Evolutionary conservation across 1,140 invertebrate genomes (phyloP), one percentile per base, ranked within the genome.

Genomic region (Solenopsis invicta): DNA sequence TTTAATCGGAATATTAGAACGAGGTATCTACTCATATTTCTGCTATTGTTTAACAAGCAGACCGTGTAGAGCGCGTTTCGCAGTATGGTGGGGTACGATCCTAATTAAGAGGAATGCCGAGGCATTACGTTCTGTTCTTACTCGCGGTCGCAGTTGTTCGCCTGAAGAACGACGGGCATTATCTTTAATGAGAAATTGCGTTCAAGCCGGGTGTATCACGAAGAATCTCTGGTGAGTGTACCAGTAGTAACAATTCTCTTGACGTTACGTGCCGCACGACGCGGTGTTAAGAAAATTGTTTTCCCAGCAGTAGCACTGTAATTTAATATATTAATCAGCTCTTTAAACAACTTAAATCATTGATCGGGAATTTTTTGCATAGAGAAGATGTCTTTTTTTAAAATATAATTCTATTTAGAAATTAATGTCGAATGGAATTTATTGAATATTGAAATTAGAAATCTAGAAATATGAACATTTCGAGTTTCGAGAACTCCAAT

Each of bases 131-230:
- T 89, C 66, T 50, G 85, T 90, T 90, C 85, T 89, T 90, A 90
- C 89, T 77, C 66, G 84, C 84, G 88, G 81, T 74, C 21, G 85
- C 78, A 59, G 85, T 87, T 82, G 85, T 89, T 86, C 64, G 66
- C n/a, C 45, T 61, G 29, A 34, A 16, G 50, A 82, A 84, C 80
- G 80, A 84, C 69, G 69, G 85, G 85, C 88, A 90, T 90, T 90
- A 90, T 89, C 85, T 89, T 90, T 90, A 90, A 90, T 85, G 89
- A 90, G 88, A 87, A 90, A 90, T 90, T 90, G 88, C 88, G 64
- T 90, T 62, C 84, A 76, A 80, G 13, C 74, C n/a, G 48, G 13
- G 37, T 34, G 45, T 71, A 71, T 41, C 50, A 16, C 80, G 54
- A 69, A 72, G 75, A 89, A 89, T 89, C 82, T 54, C 69, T 48